These are phyloP conservation scores for Antheraea pernyi DNA, from an alignment of 1,140 invertebrate species.

Conservation along the genomic window DNA sequence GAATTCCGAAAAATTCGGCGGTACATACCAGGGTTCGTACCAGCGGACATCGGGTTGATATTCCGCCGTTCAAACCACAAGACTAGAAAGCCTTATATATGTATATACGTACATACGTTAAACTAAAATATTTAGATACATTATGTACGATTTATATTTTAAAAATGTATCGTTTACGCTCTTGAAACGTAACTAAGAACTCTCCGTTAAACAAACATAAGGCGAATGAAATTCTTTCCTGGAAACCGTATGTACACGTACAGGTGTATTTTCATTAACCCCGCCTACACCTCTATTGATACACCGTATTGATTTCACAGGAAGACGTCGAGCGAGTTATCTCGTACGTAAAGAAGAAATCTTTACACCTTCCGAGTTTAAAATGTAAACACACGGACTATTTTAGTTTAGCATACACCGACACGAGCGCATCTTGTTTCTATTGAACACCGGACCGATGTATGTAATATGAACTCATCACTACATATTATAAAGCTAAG, in stretches of 20 bases:
- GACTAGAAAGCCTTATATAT: too few relatives aligned
- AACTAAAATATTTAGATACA: too few relatives aligned
- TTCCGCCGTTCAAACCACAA: too few relatives aligned
- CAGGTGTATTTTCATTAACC: conserved; percentile 2
- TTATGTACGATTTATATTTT: too few relatives aligned
- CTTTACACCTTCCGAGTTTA: not conserved
- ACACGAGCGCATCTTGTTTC: not conserved
- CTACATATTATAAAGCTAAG: not conserved
- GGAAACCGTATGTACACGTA: not conserved
- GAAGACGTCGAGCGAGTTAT: not conserved
- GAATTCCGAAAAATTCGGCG: too few relatives aligned
- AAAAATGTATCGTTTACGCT: too few relatives aligned
- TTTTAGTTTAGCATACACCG: not conserved
- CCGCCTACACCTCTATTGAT: not conserved
- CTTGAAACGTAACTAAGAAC: not conserved
- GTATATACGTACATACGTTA: too few relatives aligned
- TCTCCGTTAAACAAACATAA: not conserved
- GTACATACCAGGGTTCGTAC: too few relatives aligned
- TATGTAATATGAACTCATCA: not conserved
- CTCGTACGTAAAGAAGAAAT: conserved; percentile 1
- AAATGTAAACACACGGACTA: not conserved
- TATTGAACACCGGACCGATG: not conserved
- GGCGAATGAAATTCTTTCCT: not conserved
- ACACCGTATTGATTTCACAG: not conserved
- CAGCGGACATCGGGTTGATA: too few relatives aligned